Conservation (phyloP, 2,888 invertebrate species). For the Campoletis raptor region DNA sequence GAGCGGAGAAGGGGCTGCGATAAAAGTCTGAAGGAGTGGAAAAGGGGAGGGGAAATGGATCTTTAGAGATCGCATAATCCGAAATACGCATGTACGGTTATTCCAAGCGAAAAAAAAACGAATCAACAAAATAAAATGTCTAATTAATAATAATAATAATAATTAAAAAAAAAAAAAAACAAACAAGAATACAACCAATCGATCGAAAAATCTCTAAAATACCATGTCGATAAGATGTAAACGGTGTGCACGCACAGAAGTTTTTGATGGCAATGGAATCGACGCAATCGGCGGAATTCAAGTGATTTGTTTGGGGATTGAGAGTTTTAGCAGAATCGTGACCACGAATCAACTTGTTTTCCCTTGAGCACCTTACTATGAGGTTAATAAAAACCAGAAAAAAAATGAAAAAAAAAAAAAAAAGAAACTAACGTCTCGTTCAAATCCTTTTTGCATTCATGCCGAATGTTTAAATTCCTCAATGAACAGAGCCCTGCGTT, state of each 20-base stretch:
- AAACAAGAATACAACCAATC: constrained; percentile 43
- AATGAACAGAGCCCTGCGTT: constrained; percentile 35
- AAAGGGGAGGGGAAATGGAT: constrained; percentile 77
- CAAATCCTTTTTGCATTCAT: constrained; percentile 41
- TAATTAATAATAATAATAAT: constrained; percentile 62
- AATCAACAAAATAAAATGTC: constrained; percentile 53
- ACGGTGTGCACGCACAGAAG: constrained; percentile 54
- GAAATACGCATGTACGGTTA: constrained; percentile 81
- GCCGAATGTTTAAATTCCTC: constrained; percentile 44
- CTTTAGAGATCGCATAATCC: constrained; percentile 82
- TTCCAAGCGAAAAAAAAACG: constrained; percentile 73
- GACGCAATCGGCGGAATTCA: constrained; percentile 43
- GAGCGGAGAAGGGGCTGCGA: constrained; percentile 57
- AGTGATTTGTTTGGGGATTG: constrained; percentile 31
- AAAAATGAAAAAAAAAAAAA: constrained; percentile 2
- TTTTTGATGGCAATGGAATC: constrained; percentile 45
- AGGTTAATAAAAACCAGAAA: constrained; percentile 22
- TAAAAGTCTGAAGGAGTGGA: constrained; percentile 54
- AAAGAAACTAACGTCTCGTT: constrained; percentile 2
- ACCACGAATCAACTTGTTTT: constrained; percentile 42
- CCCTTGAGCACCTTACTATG: constrained; percentile 31
- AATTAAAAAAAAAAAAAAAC: constrained; percentile 54
- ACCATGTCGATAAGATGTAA: constrained; percentile 51
- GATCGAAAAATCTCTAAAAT: constrained; percentile 68
- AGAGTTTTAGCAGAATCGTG: constrained; percentile 58